phyloP scores from a whole-genome alignment of 1,140 invertebrate species.

The Pinna nobilis region DNA sequence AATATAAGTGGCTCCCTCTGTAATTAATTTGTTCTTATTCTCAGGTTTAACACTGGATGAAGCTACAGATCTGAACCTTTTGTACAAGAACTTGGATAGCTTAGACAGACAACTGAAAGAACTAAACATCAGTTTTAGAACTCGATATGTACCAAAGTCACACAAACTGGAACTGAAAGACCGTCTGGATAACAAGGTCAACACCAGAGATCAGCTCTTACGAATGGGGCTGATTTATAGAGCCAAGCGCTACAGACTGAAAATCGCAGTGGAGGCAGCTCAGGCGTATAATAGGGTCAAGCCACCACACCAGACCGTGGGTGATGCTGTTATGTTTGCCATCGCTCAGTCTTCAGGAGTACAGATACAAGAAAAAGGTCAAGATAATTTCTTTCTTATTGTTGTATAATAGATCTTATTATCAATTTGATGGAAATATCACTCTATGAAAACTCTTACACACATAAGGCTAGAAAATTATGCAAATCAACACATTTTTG shows the following conservation, averaged over 20 bases:
- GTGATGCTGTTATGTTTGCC: conserved; percentile 68
- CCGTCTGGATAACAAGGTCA: conserved; percentile 60
- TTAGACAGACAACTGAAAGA: conserved; percentile 71
- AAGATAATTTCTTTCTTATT: neutral
- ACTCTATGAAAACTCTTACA: too few species aligned
- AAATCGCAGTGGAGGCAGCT: conserved; percentile 69
- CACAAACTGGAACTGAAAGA: conserved; percentile 69
- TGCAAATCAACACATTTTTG: too few species aligned
- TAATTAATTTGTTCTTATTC: neutral
- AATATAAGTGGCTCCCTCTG: neutral
- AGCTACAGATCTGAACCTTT: conserved; percentile 63
- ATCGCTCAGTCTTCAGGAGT: conserved; percentile 43
- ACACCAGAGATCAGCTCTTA: conserved; percentile 61
- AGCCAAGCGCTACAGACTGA: conserved; percentile 61
- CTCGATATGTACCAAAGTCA: conserved; percentile 65
- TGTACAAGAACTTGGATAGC: conserved; percentile 64
- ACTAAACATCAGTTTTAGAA: conserved; percentile 66
- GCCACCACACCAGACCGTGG: conserved; percentile 72
- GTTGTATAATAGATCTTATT: neutral
- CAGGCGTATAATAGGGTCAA: conserved; percentile 70
- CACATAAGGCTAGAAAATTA: too few species aligned
- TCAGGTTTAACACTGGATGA: conserved; percentile 72
- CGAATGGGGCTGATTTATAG: conserved; percentile 61
- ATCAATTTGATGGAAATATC: neutral
- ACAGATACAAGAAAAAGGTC: conserved; percentile 45